Evolutionary conservation across 2,113 vertebrate genomes (phyloP), one percentile per base, ranked within the genome.

Genomic region (Agapornis roseicollis): DNA sequence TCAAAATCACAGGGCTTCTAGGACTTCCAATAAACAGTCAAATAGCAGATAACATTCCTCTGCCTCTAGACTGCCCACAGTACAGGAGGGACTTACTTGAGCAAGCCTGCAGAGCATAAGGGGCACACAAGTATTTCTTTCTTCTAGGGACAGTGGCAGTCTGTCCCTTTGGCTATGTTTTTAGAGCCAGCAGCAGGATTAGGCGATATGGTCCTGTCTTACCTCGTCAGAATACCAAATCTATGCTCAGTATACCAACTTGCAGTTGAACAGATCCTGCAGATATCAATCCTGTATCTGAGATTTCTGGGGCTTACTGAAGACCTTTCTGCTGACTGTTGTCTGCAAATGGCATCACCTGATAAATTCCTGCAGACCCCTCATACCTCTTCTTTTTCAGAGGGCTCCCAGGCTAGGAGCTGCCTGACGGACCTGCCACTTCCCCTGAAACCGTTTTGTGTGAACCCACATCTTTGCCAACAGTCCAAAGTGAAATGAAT

Each of bases 81-180:
- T 31, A 68, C 42, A 79, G 50, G 41, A 88, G 13, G 29, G 14
- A n/a, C 33, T 46, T 37, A 42, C 29, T 31, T 31, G 7, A 89
- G 49, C 60, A 84, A 53, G 58, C 17, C 41, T 70, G 35, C 33
- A 44, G 37, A 66, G 65, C 31, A 22, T 9, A 82, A 47, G 44
- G 23, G 76, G 18, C 39, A 47, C 6, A 35, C 4, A 61, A 13
- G 5, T 64, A 14, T 55, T 52, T 29, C 3, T 74, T 76, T 76
- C 44, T 52, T 55, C 25, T 39, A 47, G 29, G 19, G 24, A 74
- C 37, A 52, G 28, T 24, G 39, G 24, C 17, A 41, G n/a, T 66
- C 0, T 0, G 9, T 49, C 12, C 37, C 33, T 81, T 24, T 47
- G 41, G 22, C 41, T 78, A 24, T 70, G 11, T 35, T 49, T 22